Conservation (phyloP, 2,113 vertebrate species). For the Hippocampus abdominalis region DNA sequence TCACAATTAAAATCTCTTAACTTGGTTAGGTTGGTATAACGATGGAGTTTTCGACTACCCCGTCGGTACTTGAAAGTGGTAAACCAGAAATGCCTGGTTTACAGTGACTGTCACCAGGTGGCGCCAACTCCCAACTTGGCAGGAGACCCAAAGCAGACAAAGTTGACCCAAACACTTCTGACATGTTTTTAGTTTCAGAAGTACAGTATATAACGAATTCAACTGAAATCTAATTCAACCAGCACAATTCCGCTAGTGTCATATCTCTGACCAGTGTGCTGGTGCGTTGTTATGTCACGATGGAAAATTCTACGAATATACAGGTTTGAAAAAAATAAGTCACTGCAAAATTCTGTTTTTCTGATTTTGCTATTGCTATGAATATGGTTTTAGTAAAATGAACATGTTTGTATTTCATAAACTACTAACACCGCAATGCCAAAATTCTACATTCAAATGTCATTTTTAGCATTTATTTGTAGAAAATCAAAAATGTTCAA, state of each 20-base stretch:
- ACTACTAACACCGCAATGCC: too few relatives aligned
- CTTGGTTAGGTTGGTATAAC: not conserved
- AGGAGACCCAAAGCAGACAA: not conserved
- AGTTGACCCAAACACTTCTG: not conserved
- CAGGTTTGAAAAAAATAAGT: not conserved
- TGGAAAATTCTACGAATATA: not conserved
- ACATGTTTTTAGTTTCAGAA: not conserved
- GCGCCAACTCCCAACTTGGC: not conserved
- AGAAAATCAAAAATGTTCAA: too few relatives aligned
- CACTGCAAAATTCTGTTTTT: not conserved
- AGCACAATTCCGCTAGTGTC: not conserved
- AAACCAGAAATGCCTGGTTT: not conserved
- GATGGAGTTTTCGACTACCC: not conserved
- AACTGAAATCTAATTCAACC: not conserved
- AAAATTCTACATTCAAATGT: too few relatives aligned
- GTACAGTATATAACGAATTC: not conserved
- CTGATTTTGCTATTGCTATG: not conserved
- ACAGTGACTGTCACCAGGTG: not conserved
- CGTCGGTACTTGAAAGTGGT: too few relatives aligned
- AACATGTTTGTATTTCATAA: too few relatives aligned
- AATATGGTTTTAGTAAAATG: not conserved
- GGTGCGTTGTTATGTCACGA: not conserved
- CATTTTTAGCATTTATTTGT: too few relatives aligned
- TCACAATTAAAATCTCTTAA: not conserved
- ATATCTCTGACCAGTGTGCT: not conserved